Conservation (phyloP, 1,140 invertebrate species). For the Manduca sexta region DNA sequence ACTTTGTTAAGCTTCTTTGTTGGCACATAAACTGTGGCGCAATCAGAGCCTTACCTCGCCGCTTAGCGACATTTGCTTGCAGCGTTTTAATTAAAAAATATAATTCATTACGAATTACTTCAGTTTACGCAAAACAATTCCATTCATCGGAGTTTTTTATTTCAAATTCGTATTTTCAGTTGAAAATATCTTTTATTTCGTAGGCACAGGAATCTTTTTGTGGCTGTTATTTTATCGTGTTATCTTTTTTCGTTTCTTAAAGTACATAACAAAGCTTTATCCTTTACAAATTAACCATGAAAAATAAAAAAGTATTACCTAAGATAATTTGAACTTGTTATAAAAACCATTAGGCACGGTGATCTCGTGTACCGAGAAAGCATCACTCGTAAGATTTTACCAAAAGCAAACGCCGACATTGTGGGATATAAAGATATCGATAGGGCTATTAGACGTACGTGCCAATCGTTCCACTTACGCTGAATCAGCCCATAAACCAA, state of each 20-base stretch:
- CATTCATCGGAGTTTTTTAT: too few relatives aligned
- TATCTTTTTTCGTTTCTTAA: too few relatives aligned
- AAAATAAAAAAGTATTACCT: too few relatives aligned
- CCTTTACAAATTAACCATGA: too few relatives aligned
- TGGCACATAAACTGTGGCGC: not conserved
- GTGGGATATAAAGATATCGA: slow-evolving; percentile 19
- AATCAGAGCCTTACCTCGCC: not conserved
- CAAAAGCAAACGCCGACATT: slow-evolving; percentile 9
- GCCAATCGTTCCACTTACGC: slow-evolving; percentile 24
- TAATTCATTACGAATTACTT: not conserved
- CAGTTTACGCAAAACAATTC: not conserved
- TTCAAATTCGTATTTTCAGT: too few relatives aligned
- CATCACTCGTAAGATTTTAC: slow-evolving; percentile 3
- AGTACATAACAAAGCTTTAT: too few relatives aligned
- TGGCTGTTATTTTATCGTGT: too few relatives aligned
- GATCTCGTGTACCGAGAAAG: not conserved
- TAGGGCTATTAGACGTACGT: slow-evolving; percentile 26
- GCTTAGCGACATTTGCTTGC: slow-evolving; percentile 5
- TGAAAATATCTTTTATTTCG: too few relatives aligned
- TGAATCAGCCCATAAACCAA: slow-evolving; percentile 29
- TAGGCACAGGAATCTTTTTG: too few relatives aligned
- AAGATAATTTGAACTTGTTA: too few relatives aligned
- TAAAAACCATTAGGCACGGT: not conserved
- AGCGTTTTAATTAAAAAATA: slow-evolving; percentile 6
- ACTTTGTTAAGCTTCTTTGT: slow-evolving; percentile 4